These are phyloP conservation scores for Hippasteria phrygiana DNA, from an alignment of 53 echinoderm and acorn worm species.

Conservation along the genomic window DNA sequence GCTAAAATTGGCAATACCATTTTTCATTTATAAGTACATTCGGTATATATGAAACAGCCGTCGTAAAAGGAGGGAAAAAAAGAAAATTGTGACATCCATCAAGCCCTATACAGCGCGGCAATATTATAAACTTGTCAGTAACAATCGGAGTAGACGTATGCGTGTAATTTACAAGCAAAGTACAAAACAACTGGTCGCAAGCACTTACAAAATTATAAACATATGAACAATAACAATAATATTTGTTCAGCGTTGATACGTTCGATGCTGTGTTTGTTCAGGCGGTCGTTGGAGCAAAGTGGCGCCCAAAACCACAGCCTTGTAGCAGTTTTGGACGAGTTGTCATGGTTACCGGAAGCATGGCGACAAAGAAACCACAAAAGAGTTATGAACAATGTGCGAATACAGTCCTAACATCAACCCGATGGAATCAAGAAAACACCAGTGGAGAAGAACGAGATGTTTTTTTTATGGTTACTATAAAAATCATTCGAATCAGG, in stretches of 20 bases:
- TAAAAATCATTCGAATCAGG: no score
- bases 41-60: background rate
- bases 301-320: background rate
- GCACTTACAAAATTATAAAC: slow-evolving; percentile 20
- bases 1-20: no score
- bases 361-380: background rate
- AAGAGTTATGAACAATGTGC: background rate
- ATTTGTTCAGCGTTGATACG: slow-evolving; percentile 10
- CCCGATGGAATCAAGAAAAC: no score
- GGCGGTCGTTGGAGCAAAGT: background rate
- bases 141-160: background rate
- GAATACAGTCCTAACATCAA: no score
- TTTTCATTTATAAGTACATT: no score
- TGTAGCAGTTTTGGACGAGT: background rate
- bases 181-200: slow-evolving; percentile 11
- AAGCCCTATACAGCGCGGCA: background rate
- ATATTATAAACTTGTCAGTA: background rate
- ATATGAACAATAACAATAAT: slow-evolving; percentile 25
- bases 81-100: no score
- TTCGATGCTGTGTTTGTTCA: background rate
- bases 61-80: background rate
- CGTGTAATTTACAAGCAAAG: background rate
- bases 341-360: slow-evolving; percentile 1
- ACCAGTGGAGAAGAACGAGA: no score
- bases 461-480: no score